These are phyloP conservation scores for Sminthurides aquaticus DNA, from an alignment of 2,888 invertebrate genomes.

Conservation along the genomic window DNA sequence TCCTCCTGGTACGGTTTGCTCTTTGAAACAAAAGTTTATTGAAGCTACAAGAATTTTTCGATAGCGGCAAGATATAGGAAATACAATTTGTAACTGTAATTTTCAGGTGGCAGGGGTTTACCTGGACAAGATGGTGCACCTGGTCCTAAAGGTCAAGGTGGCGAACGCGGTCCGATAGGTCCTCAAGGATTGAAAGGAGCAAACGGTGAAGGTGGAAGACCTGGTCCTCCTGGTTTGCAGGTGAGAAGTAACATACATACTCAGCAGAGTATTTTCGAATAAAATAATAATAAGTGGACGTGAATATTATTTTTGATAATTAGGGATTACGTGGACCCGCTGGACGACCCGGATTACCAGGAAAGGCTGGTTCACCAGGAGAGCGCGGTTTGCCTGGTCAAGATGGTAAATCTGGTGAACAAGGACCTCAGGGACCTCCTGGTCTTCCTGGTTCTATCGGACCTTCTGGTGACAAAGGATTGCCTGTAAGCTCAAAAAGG, in stretches of 20 bases:
- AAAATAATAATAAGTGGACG: neutral
- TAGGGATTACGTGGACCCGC: constrained; percentile 57
- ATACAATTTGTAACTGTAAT: neutral
- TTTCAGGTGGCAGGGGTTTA: constrained; percentile 53
- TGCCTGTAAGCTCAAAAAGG: constrained; percentile 58
- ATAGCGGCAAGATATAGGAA: neutral
- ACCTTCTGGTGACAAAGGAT: constrained; percentile 67
- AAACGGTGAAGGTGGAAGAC: constrained; percentile 57
- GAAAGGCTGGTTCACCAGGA: constrained; percentile 52
- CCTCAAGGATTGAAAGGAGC: constrained; percentile 56
- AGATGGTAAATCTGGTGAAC: constrained; percentile 77
- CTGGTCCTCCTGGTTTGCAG: constrained; percentile 54
- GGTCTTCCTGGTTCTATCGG: constrained; percentile 69
- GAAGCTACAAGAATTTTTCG: too few species aligned
- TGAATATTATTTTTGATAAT: too few species aligned
- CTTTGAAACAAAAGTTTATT: too few species aligned
- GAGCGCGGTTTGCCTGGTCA: constrained; percentile 60
- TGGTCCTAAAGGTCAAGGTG: constrained; percentile 66
- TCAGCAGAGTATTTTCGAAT: neutral
- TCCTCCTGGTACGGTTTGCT: constrained; percentile 50
- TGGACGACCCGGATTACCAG: constrained; percentile 64
- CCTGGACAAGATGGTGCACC: constrained; percentile 67
- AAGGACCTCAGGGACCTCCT: constrained; percentile 69
- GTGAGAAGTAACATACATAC: constrained; percentile 25
- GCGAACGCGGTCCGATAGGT: constrained; percentile 59